Evolutionary conservation across 2,888 invertebrate genomes (phyloP), one percentile per base, ranked within the genome.

Genomic region (Bedellia somnulentella): DNA sequence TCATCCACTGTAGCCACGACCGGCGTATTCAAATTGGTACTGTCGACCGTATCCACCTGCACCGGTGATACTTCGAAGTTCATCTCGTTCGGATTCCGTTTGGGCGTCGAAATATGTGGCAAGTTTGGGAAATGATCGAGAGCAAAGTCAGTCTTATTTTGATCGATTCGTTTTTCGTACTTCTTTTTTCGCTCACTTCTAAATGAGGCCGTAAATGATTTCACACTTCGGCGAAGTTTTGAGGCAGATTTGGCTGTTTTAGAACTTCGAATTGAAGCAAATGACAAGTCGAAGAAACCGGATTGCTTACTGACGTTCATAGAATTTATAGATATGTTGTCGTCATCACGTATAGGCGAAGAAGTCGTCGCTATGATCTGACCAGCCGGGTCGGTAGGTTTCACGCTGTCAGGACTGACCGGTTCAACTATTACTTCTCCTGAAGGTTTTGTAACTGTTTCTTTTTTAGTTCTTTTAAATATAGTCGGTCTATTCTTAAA

Each of bases 171-270:
- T 38, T 73, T 75, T 44, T 76, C 76, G 36, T 75, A 75, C 39
- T 75, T 77, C 50, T 77, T 77, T 41, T 73, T 77, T 17, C 76
- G 54, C 47, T 76, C 76, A 38, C 73, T 73, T 39, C 77, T 56
- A 40, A 77, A 77, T 0, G 77, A 77, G 8, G 77, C 73, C n/a
- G 76, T 77, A 38, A 77, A 70, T 2, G 76, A 77, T 45, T 76
- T 76, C 5, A 77, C 73, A 40, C 77, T 75, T 28, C 76, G 53
- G 21, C 76, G 53, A 27, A 77, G 40, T 43, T 73, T 75, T 4
- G 76, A 75, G 0, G 76, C 73, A 0, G 76, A 76, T 42, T 76
- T 76, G 0, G 56, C 62, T 1, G 75, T 73, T 52, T 73, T 73
- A 2, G 73, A 63, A 36, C 64, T 60, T 29, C 62, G 49, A 36